Conservation (phyloP, 2,888 invertebrate genomes). For the Heterodera filipjevi region DNA sequence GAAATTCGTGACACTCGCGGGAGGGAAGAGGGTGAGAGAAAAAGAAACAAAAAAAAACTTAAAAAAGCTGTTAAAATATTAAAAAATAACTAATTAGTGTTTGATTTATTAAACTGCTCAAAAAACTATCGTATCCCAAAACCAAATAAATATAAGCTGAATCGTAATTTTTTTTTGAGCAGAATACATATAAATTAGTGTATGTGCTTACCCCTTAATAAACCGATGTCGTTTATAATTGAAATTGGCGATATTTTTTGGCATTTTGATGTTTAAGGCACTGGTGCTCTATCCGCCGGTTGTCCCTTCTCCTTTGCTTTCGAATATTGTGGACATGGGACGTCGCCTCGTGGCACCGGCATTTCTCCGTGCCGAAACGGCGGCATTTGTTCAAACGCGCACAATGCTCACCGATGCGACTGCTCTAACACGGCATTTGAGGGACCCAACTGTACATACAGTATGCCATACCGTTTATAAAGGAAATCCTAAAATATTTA, state of each 20-base stretch:
- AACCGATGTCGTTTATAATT: neutral
- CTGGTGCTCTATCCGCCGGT: conserved; percentile 36
- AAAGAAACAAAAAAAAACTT: neutral
- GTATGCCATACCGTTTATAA: too few relatives aligned
- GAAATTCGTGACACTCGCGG: neutral
- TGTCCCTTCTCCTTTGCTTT: conserved; percentile 25
- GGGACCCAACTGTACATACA: conserved; percentile 50
- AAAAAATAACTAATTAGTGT: too few relatives aligned
- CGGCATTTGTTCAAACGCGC: conserved; percentile 49
- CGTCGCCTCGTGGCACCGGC: conserved; percentile 39
- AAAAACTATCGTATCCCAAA: too few relatives aligned
- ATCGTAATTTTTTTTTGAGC: too few relatives aligned
- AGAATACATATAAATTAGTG: neutral
- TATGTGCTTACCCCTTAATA: too few relatives aligned
- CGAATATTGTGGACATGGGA: conserved; percentile 42
- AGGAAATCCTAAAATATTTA: too few relatives aligned
- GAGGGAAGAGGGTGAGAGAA: neutral
- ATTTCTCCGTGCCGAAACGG: conserved; percentile 54
- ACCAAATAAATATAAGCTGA: too few relatives aligned
- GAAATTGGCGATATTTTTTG: neutral
- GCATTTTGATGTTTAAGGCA: neutral
- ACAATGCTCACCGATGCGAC: conserved; percentile 54
- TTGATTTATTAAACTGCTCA: too few relatives aligned
- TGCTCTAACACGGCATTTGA: conserved; percentile 56
- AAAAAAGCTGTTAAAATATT: too few relatives aligned